Evolutionary conservation across 2,797 vertebrate species (phyloP).

Genomic region (Spea hammondii): DNA sequence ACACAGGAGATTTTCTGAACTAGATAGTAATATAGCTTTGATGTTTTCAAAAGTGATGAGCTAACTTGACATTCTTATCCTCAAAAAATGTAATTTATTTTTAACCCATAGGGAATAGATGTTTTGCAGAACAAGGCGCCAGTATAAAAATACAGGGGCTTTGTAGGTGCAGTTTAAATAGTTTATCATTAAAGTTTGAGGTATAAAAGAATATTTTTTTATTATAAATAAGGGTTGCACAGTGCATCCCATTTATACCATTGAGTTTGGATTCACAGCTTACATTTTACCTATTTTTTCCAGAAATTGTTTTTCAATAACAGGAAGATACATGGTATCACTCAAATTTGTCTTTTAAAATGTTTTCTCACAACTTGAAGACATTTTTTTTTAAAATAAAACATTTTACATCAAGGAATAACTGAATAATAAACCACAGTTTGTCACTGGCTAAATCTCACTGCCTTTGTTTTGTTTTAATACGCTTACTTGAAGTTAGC

Average conservation of each 20-base stretch:
- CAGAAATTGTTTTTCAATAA: constrained; percentile 25
- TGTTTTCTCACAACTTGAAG: constrained; percentile 20
- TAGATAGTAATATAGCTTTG: constrained; percentile 42
- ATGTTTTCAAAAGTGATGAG: constrained; percentile 45
- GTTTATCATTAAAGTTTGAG: constrained; percentile 1
- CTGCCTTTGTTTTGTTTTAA: constrained; percentile 51
- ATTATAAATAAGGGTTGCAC: constrained; percentile 4
- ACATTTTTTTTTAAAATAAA: constrained; percentile 22
- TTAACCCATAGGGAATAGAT: constrained; percentile 27
- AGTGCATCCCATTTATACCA: constrained; percentile 23
- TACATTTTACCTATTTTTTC: constrained; percentile 37
- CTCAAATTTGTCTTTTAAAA: constrained; percentile 32
- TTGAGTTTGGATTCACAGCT: constrained; percentile 42
- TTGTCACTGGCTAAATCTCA: constrained; percentile 2
- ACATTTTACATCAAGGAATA: constrained; percentile 45
- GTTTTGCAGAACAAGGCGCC: constrained; percentile 5
- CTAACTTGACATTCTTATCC: constrained; percentile 42
- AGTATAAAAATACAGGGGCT: constrained; percentile 7
- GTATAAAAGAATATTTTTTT: constrained; percentile 7
- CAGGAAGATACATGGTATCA: constrained; percentile 32
- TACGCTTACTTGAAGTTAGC: constrained; percentile 57
- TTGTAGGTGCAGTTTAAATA: constrained; percentile 1
- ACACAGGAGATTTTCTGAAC: constrained; percentile 45
- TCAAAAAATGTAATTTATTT: constrained; percentile 45
- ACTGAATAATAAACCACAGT: constrained; percentile 49